Conservation (phyloP, 2,888 invertebrate species). For the Hoplodrina blanda region DNA sequence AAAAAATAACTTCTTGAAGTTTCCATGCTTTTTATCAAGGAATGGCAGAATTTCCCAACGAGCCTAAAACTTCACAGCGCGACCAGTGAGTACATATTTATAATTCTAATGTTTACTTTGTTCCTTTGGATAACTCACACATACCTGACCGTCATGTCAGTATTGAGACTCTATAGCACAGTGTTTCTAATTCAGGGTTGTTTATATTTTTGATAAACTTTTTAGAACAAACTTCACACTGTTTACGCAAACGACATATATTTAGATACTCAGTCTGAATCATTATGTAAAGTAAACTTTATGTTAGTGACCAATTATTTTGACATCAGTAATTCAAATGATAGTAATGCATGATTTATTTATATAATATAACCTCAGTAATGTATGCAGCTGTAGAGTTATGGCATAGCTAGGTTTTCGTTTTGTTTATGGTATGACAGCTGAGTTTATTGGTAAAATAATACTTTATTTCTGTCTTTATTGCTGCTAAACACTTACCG, state of each 20-base stretch:
- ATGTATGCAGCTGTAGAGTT: not conserved
- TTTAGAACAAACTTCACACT: not conserved
- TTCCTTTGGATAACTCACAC: not conserved
- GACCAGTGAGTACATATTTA: conserved; percentile 76
- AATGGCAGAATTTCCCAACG: conserved; percentile 78
- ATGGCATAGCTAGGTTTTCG: not conserved
- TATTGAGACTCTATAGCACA: conserved; percentile 3
- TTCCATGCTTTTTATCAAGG: conserved; percentile 84
- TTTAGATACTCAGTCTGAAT: not conserved
- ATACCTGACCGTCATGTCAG: not conserved
- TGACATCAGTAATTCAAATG: not conserved
- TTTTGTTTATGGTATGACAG: not conserved
- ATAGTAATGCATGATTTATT: not conserved
- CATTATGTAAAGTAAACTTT: not conserved
- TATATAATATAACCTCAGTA: not conserved
- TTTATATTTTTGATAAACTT: conserved; percentile 3
- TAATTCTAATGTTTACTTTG: conserved; percentile 9
- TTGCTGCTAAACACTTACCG: no score
- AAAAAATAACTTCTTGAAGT: conserved; percentile 76
- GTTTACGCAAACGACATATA: not conserved
- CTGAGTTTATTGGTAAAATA: not conserved
- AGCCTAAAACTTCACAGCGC: conserved; percentile 72
- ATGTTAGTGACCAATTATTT: conserved; percentile 1
- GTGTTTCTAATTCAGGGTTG: conserved; percentile 1
- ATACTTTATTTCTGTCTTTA: not conserved